Percentiles rank a stretch among this genome's conserved stretches.
These are phyloP conservation scores for Amniataba percoides DNA, from an alignment of 2,797 vertebrate genomes.

Conservation along the genomic window DNA sequence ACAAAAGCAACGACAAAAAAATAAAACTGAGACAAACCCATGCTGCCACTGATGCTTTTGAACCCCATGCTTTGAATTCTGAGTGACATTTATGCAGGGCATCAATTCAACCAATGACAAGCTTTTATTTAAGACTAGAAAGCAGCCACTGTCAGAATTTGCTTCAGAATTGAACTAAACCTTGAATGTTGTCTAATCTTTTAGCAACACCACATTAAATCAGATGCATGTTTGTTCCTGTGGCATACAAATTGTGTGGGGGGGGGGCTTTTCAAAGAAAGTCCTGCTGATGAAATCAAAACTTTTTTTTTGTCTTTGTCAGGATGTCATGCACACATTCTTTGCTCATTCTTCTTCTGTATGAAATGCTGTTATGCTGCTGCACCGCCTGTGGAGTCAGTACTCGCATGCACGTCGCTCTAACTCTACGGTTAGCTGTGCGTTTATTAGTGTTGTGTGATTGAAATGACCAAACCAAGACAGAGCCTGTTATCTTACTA, in stretches of 20 bases:
- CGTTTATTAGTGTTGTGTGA: conserved; percentile 49
- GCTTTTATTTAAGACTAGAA: conserved; percentile 12
- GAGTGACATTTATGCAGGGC: neutral
- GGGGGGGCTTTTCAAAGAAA: neutral
- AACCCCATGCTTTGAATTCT: conserved; percentile 48
- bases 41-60: conserved; percentile 32
- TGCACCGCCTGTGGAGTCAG: conserved; percentile 47
- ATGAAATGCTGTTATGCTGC: conserved; percentile 34
- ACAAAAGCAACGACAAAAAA: too few species aligned
- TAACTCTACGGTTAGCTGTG: conserved; percentile 39
- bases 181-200: neutral
- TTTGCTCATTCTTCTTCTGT: conserved; percentile 8
- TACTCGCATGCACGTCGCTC: conserved; percentile 67
- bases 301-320: neutral
- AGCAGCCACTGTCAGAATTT: conserved; percentile 45
- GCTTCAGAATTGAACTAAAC: conserved; percentile 18
- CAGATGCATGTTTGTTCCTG: neutral
- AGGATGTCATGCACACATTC: conserved; percentile 49
- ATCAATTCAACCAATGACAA: conserved; percentile 20
- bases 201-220: neutral
- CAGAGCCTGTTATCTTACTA: conserved; percentile 24
- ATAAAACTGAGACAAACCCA: neutral
- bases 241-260: neutral
- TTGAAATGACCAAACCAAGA: conserved; percentile 46
- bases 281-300: neutral